These are phyloP conservation scores for Virgularia gustaviana DNA, from an alignment of 92 coral and sea anemone genomes.

Conservation along the genomic window DNA sequence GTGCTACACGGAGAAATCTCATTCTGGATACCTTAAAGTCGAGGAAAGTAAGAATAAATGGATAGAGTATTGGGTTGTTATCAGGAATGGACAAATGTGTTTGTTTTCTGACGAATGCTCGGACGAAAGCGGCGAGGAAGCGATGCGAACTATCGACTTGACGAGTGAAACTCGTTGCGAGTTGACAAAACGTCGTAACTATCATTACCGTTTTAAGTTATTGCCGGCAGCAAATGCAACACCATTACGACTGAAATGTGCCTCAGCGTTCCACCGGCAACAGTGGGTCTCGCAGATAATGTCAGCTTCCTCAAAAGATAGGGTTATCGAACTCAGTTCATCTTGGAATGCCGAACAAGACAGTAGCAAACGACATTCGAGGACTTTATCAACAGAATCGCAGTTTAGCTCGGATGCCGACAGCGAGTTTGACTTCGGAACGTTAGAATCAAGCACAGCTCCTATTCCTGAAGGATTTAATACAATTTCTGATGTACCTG, in stretches of 20 bases:
- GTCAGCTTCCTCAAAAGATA: conserved; percentile 17
- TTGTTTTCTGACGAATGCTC: conserved; percentile 33
- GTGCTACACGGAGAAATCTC: neutral
- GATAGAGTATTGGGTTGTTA: conserved; percentile 36
- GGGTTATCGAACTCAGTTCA: conserved; percentile 6
- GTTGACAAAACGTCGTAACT: conserved; percentile 18
- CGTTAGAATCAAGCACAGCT: conserved; percentile 12
- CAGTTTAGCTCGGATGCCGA: conserved; percentile 31
- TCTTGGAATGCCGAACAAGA: conserved; percentile 15
- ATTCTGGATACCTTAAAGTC: conserved; percentile 23
- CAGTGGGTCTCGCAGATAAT: conserved; percentile 35
- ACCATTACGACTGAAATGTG: conserved; percentile 16
- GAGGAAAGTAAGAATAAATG: conserved; percentile 39
- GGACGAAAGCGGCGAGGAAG: conserved; percentile 31
- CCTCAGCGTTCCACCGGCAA: conserved; percentile 35
- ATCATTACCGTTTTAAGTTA: conserved; percentile 34
- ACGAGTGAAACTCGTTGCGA: conserved; percentile 28
- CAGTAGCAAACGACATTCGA: neutral
- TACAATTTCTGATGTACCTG: too few species aligned
- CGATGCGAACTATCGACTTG: conserved; percentile 16
- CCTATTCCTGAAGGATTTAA: neutral
- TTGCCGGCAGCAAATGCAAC: neutral
- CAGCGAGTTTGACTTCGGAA: conserved; percentile 3
- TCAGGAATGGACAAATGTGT: neutral
- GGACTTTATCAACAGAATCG: conserved; percentile 25